Base-by-base conservation (phyloP, 2,797 vertebrate species). In the Nannoperca australis region DNA sequence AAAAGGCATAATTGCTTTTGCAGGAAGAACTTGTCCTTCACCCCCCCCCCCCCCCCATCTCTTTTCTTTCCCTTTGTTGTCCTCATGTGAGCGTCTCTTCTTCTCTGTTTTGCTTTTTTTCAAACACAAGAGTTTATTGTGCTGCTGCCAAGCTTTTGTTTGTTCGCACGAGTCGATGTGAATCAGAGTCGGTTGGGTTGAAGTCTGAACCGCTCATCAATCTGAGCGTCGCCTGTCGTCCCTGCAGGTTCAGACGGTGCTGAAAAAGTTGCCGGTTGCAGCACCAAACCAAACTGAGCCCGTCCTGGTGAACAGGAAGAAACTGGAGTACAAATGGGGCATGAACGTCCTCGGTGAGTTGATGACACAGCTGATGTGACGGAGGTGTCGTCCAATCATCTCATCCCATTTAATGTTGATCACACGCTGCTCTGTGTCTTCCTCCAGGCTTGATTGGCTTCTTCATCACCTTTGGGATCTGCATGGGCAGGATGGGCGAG, bases 261-360 rank as follows among this genome's bases (percentile, higher is more conserved):
- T 95, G 65, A 97, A 95, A 73, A 94, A 91, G 65, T 89, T 94
- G 8, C 76, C 92, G 0, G 86, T 93, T 0, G 24, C 81, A 2
- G 51, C 76, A 8, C 18, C 78, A 0, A 96, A 96, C 85, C 91
- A 93, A 73, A 95, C 88, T 0, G 91, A 95, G 73, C 93, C 94
- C 1, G 8, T 93, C 22, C 7, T 95, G 1, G 81, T 94, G 53
- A 93, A 44, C 70, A 92, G 72, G 47, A 97, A 96, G 85, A 95
- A 88, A 13, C 91, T 97, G 89, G 96, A 96, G 78, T 93, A 96
- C 78, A 97, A 96, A 81, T 95, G 95, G 90, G 96, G 96, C 76
- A 97, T 96, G 96, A 97, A 97, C 45, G 96, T 97, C 47, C 93
- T 97, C 2, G 96, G 96, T 97, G 84, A 94, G 95, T 76, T 6